Evolutionary conservation across 2,888 invertebrate genomes (phyloP).

Genomic region (Alitta virens): DNA sequence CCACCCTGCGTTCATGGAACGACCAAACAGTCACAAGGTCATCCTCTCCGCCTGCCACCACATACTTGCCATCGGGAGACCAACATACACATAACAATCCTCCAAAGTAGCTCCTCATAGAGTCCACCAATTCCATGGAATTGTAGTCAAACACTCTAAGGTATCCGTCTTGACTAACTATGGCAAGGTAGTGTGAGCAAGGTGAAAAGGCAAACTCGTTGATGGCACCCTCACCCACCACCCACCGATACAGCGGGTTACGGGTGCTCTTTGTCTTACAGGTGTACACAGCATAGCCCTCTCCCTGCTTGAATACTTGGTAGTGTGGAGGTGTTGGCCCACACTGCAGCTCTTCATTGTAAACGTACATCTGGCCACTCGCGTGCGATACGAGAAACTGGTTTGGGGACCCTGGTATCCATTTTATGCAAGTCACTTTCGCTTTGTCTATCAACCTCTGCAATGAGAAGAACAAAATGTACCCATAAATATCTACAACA

Average conservation of each 20-base stretch:
- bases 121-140: constrained; percentile 90
- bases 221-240: constrained; percentile 66
- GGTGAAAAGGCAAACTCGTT: constrained; percentile 98
- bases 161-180: constrained; percentile 83
- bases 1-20: constrained; percentile 84
- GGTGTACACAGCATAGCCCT: constrained; percentile 89
- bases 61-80: constrained; percentile 92
- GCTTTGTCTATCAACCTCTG: constrained; percentile 90
- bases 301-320: constrained; percentile 91
- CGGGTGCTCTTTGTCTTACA: constrained; percentile 94
- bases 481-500: too few species aligned
- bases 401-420: constrained; percentile 94
- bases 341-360: constrained; percentile 84
- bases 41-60: constrained; percentile 95
- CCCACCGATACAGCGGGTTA: constrained; percentile 84
- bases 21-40: constrained; percentile 98
- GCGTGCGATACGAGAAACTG: constrained; percentile 92
- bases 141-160: constrained; percentile 95
- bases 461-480: constrained; percentile 51
- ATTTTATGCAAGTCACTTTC: constrained; percentile 92
- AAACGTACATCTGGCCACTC: constrained; percentile 95
- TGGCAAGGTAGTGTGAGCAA: constrained; percentile 87
- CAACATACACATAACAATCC: constrained; percentile 96
- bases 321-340: constrained; percentile 88
- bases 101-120: constrained; percentile 94